Conservation (phyloP, 2,888 invertebrate genomes). For the Drosophila neonasuta region DNA sequence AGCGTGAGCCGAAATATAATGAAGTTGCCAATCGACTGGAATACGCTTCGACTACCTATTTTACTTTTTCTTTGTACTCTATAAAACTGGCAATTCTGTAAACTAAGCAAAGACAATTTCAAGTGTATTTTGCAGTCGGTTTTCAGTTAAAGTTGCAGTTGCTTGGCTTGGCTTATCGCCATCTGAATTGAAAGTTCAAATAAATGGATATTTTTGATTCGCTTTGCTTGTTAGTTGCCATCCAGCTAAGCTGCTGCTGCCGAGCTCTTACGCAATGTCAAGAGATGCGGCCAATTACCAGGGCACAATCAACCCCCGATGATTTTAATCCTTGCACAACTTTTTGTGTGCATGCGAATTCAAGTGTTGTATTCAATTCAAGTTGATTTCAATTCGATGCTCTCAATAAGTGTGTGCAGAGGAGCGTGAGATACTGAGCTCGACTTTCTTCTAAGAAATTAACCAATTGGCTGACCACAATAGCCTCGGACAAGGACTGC, state of each 20-base stretch:
- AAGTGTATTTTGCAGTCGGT: constrained; percentile 14
- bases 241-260: constrained; percentile 37
- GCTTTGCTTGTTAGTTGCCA: constrained; percentile 35
- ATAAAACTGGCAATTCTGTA: no score
- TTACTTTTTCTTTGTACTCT: no score
- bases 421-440: constrained; percentile 21
- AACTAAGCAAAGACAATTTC: no score
- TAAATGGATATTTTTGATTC: constrained; percentile 54
- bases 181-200: constrained; percentile 61
- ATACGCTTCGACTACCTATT: no score
- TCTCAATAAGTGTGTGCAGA: constrained; percentile 10
- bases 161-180: constrained; percentile 53
- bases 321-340: constrained; percentile 50
- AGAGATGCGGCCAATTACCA: constrained; percentile 55
- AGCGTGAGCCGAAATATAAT: constrained; percentile 44
- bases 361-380: constrained; percentile 37
- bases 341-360: constrained; percentile 33
- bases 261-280: constrained; percentile 41
- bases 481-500: constrained; percentile 37
- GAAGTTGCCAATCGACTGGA: constrained; percentile 42
- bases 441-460: constrained; percentile 71
- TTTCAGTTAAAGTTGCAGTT: constrained; percentile 7
- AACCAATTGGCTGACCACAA: constrained; percentile 77
- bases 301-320: constrained; percentile 6
- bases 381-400: constrained; percentile 14